phyloP scores from a whole-genome alignment of 2,888 invertebrate genomes.

The Falcaria lacertinaria region DNA sequence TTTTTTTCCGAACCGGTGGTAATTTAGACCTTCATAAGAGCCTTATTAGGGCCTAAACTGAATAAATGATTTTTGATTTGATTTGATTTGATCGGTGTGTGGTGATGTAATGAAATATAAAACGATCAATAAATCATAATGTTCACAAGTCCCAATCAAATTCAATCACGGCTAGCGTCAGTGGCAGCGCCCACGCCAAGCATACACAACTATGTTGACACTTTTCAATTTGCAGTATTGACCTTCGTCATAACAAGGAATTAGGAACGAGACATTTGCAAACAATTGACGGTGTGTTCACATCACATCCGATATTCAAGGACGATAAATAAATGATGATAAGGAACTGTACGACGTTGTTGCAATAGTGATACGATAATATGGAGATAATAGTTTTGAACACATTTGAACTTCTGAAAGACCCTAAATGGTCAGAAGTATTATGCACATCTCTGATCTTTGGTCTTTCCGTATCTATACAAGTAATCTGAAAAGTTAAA shows the following conservation, averaged over 20 bases:
- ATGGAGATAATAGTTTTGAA: not conserved
- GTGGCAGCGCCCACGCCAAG: constrained; percentile 22
- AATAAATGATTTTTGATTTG: too few relatives aligned
- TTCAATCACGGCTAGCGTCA: constrained; percentile 38
- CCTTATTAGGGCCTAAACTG: too few relatives aligned
- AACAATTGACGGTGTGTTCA: not conserved
- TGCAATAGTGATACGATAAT: not conserved
- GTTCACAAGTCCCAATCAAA: constrained; percentile 39
- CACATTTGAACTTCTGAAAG: not conserved
- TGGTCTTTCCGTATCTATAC: too few relatives aligned
- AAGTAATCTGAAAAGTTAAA: too few relatives aligned
- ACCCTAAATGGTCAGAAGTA: too few relatives aligned
- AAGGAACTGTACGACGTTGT: not conserved
- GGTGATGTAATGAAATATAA: constrained; percentile 17
- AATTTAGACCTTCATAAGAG: too few relatives aligned
- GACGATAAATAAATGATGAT: not conserved
- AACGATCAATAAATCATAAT: constrained; percentile 35
- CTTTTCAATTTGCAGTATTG: constrained; percentile 31
- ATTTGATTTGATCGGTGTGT: constrained; percentile 25
- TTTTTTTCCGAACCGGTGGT: too few relatives aligned
- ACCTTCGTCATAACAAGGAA: constrained; percentile 6
- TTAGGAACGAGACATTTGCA: not conserved
- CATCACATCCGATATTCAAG: not conserved
- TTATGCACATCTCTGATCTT: too few relatives aligned
- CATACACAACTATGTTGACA: constrained; percentile 18